phyloP scores from a whole-genome alignment of 2,888 invertebrate genomes.

The Acleris sparsana region DNA sequence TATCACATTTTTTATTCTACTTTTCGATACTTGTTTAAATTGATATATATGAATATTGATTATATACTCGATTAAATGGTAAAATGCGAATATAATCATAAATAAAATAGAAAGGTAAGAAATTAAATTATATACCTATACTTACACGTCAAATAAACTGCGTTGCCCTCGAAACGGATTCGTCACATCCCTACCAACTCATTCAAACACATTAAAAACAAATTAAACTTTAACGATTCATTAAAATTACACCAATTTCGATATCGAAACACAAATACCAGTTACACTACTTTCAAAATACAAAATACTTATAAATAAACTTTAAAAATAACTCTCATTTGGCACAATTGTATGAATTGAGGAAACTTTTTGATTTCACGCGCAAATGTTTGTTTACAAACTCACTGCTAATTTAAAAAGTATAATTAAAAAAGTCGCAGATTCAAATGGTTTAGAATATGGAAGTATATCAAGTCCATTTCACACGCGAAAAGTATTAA shows the following conservation, averaged over 20 bases:
- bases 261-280: not conserved
- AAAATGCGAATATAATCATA: no score
- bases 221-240: conserved; percentile 2
- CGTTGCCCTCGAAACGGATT: not conserved
- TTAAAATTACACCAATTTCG: conserved; percentile 7
- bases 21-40: no score
- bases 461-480: conserved; percentile 77
- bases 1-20: no score
- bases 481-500: conserved; percentile 75
- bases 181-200: not conserved
- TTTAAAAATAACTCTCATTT: not conserved
- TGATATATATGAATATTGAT: no score
- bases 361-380: conserved; percentile 4
- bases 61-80: no score
- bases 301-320: not conserved
- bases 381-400: not conserved
- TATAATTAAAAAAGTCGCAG: conserved; percentile 36
- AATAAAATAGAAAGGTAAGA: not conserved
- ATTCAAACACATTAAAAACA: conserved; percentile 15
- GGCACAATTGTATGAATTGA: not conserved
- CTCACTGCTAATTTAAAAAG: not conserved
- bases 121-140: conserved; percentile 5
- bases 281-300: not conserved
- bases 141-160: conserved; percentile 17
- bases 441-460: conserved; percentile 53